Base-by-base conservation (phyloP, 2,797 vertebrate genomes). In the Smutsia gigantea region DNA sequence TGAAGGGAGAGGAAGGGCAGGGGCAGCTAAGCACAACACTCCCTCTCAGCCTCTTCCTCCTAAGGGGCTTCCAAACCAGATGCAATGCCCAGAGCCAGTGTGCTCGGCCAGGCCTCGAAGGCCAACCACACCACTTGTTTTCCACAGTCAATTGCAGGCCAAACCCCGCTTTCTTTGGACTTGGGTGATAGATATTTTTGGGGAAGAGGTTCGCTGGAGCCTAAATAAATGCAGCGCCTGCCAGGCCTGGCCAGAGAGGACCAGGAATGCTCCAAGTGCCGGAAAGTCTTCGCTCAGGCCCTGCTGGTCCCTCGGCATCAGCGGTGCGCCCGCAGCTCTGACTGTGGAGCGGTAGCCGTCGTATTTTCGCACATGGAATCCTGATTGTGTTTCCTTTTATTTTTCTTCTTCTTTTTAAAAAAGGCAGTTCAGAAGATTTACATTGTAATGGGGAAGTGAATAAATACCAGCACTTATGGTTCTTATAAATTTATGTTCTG, bases 401-500 rank as follows among this genome's bases (percentile, higher is more conserved):
- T 98, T 79, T 93, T 95, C 64, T 83, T 85, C 71, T 94, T 83
- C 51, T 93, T 97, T 84, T 97, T 98, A 97, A 98, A 98, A 99
- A 99, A 99, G 99, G 99, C 99, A 99, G 99, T 99, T 99, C 96
- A 18, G 98, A 98, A 99, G 98, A 99, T 99, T 99, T 99, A 99
- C 99, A 99, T 98, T 98, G 96, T 99, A 99, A 99, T 97, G 99
- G 99, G 99, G 99, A 99, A 99, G 99, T 98, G 99, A 99, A 99
- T 98, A 98, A 98, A 99, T 98, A 99, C 99, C 99, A 99, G 99
- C 99, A 99, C 99, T 99, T 99, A 99, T 98, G 99, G 99, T 99
- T 99, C 99, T 99, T 99, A 99, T 98, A 98, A 99, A 97, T 98
- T 97, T 98, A 98, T 97, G 97, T 98, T 98, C 98, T 98, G 98